These are phyloP conservation scores for Drosophila chauvacae DNA, from an alignment of 1,140 invertebrate species.

Conservation along the genomic window DNA sequence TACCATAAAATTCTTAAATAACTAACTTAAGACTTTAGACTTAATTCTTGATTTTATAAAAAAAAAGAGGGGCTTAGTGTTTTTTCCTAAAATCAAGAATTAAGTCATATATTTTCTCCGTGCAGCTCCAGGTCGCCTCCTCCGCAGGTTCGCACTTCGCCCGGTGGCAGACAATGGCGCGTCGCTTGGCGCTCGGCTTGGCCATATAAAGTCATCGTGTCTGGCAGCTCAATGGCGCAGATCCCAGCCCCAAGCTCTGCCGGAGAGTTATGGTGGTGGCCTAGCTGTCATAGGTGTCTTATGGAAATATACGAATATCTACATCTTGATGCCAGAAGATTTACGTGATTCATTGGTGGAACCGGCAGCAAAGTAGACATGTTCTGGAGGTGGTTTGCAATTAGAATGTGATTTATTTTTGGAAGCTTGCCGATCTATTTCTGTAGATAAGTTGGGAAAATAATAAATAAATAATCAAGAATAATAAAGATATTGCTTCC, in stretches of 20 bases:
- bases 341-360: conserved; percentile 45
- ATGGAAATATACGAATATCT: conserved; percentile 13
- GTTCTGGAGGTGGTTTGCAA: conserved; percentile 33
- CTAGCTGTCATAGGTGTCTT: conserved; percentile 47
- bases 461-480: conserved; percentile 2
- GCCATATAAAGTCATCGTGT: conserved; percentile 67
- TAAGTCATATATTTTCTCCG: not conserved
- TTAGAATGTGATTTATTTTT: conserved; percentile 45
- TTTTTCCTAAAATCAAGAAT: not conserved
- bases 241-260: conserved; percentile 11
- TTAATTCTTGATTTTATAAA: no score
- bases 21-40: no score
- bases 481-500: conserved; percentile 25
- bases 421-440: conserved; percentile 28
- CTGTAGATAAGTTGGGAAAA: conserved; percentile 2
- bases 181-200: conserved; percentile 56
- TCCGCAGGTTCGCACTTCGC: conserved; percentile 54
- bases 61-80: no score
- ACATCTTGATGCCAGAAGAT: conserved; percentile 49
- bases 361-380: conserved; percentile 20
- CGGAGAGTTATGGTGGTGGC: conserved; percentile 36
- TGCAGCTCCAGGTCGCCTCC: conserved; percentile 44
- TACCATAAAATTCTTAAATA: no score
- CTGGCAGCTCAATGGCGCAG: conserved; percentile 44
- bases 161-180: conserved; percentile 57